These are phyloP conservation scores for Neosalanx taihuensis DNA, from an alignment of 2,797 vertebrate genomes.

Conservation along the genomic window DNA sequence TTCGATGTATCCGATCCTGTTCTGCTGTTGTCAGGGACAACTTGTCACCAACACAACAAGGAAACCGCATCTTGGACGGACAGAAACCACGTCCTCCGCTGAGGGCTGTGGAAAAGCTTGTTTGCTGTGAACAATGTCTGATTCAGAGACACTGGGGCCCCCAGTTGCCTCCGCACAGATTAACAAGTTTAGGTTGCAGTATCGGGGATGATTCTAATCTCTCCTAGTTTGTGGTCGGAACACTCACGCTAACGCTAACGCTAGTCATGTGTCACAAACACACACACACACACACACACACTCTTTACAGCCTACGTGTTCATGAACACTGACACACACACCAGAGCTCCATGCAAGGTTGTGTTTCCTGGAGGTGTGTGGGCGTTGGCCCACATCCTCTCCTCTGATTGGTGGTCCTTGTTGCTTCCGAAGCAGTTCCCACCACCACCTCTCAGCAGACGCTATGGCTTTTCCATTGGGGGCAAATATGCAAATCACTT, in stretches of 20 bases:
- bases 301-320: neutral
- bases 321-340: neutral
- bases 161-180: neutral
- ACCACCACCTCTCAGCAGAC: constrained; percentile 16
- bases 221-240: no score
- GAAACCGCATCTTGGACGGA: neutral
- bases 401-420: constrained; percentile 18
- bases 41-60: constrained; percentile 7
- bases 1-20: constrained; percentile 15
- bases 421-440: constrained; percentile 18
- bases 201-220: no score
- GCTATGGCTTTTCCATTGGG: constrained; percentile 34
- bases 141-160: no score
- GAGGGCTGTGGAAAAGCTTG: no score
- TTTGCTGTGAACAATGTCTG: no score
- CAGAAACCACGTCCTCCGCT: constrained; percentile 43
- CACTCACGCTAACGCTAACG: neutral
- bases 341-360: neutral
- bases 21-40: constrained; percentile 45
- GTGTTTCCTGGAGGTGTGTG: neutral
- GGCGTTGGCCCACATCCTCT: constrained; percentile 10
- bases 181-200: no score
- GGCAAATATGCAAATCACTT: constrained; percentile 23
- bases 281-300: neutral
- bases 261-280: neutral